Percentiles rank a stretch among this genome's conserved stretches.
These are phyloP conservation scores for Pararge aegeria DNA, from an alignment of 1,140 invertebrate genomes.

Conservation along the genomic window DNA sequence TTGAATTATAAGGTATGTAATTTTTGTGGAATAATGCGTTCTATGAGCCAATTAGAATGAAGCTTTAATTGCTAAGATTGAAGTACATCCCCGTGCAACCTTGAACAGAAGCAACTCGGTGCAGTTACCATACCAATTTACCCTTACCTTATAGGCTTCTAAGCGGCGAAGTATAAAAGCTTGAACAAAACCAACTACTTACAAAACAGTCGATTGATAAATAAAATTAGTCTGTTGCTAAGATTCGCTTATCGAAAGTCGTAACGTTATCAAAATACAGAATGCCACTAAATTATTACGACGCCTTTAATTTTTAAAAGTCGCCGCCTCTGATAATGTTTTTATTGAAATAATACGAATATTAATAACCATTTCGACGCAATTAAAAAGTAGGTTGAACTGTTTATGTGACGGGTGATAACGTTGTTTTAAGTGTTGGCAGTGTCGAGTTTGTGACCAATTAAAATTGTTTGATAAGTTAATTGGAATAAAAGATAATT, in stretches of 20 bases:
- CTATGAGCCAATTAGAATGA: too few relatives aligned
- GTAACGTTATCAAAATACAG: conserved; percentile 2
- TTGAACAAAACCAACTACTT: not conserved
- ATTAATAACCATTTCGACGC: conserved; percentile 9
- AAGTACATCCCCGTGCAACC: too few relatives aligned
- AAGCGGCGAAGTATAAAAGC: not conserved
- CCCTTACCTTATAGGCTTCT: too few relatives aligned
- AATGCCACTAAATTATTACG: conserved; percentile 11
- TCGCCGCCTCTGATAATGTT: conserved; percentile 6
- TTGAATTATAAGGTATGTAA: too few relatives aligned
- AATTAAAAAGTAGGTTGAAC: conserved; percentile 11
- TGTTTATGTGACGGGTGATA: conserved; percentile 4
- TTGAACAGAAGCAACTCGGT: too few relatives aligned
- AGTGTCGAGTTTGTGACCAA: not conserved
- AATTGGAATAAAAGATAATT: too few relatives aligned
- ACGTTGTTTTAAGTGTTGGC: not conserved
- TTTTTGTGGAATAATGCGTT: too few relatives aligned
- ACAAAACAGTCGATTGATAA: conserved; percentile 1
- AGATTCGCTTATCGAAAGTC: not conserved
- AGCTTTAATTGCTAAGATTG: too few relatives aligned
- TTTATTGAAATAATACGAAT: conserved; percentile 17
- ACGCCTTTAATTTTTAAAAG: conserved; percentile 10
- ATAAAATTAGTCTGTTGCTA: conserved; percentile 8
- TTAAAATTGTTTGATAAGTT: not conserved
- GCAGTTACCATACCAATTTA: too few relatives aligned